Conservation (phyloP, 2,797 vertebrate genomes). For the Moxostoma hubbsi region DNA sequence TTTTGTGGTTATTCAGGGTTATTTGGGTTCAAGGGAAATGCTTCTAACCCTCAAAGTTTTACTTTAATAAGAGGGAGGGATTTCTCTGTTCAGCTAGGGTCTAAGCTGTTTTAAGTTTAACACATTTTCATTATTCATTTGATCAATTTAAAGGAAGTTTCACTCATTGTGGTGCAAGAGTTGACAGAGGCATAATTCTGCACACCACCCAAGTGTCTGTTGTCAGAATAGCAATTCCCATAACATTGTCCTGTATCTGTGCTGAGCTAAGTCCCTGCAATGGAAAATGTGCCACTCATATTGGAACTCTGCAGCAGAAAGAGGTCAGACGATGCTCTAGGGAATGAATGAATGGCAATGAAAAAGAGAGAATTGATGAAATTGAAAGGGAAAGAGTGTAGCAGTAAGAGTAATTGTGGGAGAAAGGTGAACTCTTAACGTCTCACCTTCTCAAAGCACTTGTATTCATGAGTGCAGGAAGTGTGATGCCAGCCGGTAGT, state of each 20-base stretch:
- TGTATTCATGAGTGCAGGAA: conserved; percentile 11
- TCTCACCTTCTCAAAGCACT: conserved; percentile 13
- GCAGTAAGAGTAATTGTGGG: conserved; percentile 6
- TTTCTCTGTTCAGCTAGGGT: background rate
- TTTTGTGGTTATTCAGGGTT: conserved; percentile 22
- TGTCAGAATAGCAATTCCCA: background rate
- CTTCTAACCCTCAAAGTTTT: conserved; percentile 33
- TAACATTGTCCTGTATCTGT: conserved; percentile 2
- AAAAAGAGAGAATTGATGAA: conserved; percentile 3
- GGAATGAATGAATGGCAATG: conserved; percentile 22
- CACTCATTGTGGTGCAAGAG: background rate
- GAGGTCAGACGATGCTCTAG: conserved; percentile 29
- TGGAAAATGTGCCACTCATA: conserved; percentile 37
- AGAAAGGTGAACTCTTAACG: conserved; percentile 6
- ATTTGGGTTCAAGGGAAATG: conserved; percentile 12
- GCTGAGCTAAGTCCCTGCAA: conserved; percentile 28
- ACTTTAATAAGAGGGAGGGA: conserved; percentile 15
- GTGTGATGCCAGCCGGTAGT: conserved; percentile 43
- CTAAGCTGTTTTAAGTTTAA: background rate
- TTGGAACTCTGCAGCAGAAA: conserved; percentile 19
- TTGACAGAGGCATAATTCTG: background rate
- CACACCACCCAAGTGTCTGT: background rate
- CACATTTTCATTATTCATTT: conserved; percentile 13
- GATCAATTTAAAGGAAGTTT: background rate
- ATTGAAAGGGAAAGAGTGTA: background rate